Conservation (phyloP, 2,797 vertebrate species). For the Myiothlypis chrysogaster region DNA sequence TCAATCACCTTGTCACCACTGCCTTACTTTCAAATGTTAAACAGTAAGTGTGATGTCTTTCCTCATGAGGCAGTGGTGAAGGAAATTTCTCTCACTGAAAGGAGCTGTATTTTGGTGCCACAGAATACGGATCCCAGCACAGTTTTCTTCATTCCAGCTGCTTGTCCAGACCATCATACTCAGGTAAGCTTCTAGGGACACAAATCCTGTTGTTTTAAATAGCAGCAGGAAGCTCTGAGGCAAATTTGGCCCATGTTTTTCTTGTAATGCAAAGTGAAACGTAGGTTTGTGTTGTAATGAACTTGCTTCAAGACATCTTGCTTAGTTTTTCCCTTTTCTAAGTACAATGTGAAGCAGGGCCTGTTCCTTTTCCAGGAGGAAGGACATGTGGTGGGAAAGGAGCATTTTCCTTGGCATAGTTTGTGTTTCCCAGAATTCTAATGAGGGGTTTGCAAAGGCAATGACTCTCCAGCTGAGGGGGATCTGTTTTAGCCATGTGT, state of each 20-base stretch:
- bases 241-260: neutral
- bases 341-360: neutral
- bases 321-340: neutral
- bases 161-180: fast-evolving
- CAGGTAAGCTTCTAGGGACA: too few relatives aligned
- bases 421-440: neutral
- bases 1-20: neutral
- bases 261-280: neutral
- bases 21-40: neutral
- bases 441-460: fast-evolving
- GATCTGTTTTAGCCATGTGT: neutral
- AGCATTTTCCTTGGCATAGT: neutral
- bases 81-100: fast-evolving
- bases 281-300: neutral
- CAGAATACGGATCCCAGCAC: neutral
- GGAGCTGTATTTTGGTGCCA: neutral
- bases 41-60: neutral
- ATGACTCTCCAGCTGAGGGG: neutral
- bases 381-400: neutral
- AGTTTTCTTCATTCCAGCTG: neutral
- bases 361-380: neutral
- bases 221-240: neutral
- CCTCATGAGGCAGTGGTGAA: neutral
- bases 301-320: neutral
- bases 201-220: neutral